Base-by-base conservation (phyloP, 1,140 invertebrate species). In the Brachionus asplanchnoidis region DNA sequence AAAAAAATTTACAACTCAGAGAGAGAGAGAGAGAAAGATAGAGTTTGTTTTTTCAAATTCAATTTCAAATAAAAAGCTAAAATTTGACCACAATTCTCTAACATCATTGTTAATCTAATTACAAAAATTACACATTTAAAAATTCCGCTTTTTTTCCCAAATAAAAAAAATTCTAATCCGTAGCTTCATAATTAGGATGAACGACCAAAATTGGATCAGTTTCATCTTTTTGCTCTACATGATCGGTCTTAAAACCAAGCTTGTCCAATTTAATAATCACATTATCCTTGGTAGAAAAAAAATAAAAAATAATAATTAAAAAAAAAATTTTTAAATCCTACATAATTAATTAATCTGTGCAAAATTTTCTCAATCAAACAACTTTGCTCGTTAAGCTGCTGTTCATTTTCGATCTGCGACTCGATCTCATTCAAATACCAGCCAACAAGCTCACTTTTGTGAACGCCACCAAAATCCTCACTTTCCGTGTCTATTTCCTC, bases 281-380 rank as follows among this genome's bases (percentile, higher is more conserved):
- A 92, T 95, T 93, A 90, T 97, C 96, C 68, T 73, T 94, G 40
- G 20, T 3, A 46, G n/a, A 26, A 53, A 20, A 46, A 14, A 20
- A 40, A 32, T 40, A 70, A 11, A 20, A 44, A 17, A 17, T 14
- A 4, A 23, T 36, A 44, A 40, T 65, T 20, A 77, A 3, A 50
- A 53, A 85, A 79, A 60, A 77, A 86, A 86, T 92, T 93, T 92
- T 91, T 95, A 94, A 66, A 26, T n/a, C 65, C 28, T 44, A 73
- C 68, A 87, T 95, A 93, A 89, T 95, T 95, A 86, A 96, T 94
- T 8, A 99, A 92, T 84, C 96, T 91, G 88, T 98, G 95, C 75
- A 99, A 93, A 85, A 99, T 94, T 91, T 97, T 97, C 88, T 98
- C 96, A n/a, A 97, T 93, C 3, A 98, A 89, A 20, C 92, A 92